Evolutionary conservation across 2,113 vertebrate genomes (phyloP).

Genomic region (human): DNA sequence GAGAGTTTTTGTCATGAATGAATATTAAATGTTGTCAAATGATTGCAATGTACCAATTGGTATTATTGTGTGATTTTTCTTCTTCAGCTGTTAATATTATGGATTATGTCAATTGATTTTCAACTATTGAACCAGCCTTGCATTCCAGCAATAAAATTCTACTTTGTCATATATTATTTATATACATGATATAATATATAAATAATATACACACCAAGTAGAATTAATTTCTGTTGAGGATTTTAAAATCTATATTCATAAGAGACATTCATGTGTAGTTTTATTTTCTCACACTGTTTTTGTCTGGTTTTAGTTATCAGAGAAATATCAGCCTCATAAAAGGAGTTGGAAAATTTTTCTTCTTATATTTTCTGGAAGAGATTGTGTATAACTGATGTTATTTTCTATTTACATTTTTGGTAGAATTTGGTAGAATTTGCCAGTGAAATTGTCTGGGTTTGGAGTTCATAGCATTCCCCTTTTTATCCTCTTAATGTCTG

Average conservation of each 20-base stretch:
- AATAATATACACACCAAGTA: too few relatives aligned
- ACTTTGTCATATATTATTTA: background rate
- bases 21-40: background rate
- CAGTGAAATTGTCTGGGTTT: background rate
- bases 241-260: background rate
- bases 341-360: background rate
- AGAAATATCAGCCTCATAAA: background rate
- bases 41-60: background rate
- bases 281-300: background rate
- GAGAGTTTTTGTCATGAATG: background rate
- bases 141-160: background rate
- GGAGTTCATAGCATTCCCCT: background rate
- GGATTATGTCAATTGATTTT: background rate
- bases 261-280: background rate
- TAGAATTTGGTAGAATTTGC: background rate
- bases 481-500: rapidly evolving
- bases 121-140: background rate
- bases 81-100: background rate
- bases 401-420: background rate
- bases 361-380: background rate
- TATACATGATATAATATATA: too few relatives aligned
- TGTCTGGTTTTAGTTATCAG: background rate
- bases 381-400: background rate
- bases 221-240: background rate
- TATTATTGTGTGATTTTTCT: background rate